Evolutionary conservation across 2,113 vertebrate species (phyloP).

Genomic region (Stigmatopora argus): DNA sequence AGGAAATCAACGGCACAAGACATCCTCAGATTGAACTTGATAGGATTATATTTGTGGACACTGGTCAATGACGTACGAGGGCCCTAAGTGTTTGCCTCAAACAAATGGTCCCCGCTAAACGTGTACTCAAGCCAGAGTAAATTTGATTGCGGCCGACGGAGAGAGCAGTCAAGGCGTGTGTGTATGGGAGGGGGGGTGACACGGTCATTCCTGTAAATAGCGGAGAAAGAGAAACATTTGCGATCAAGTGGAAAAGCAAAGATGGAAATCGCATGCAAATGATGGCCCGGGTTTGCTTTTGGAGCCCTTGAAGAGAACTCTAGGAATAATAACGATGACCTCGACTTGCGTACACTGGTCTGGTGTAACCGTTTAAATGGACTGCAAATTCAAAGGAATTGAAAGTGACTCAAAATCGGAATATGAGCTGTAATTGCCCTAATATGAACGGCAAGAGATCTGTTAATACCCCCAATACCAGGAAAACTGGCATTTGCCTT

Average conservation of each 20-base stretch:
- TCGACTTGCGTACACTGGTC: slow-evolving; percentile 6
- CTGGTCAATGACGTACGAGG: slow-evolving; percentile 68
- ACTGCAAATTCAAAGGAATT: too few species aligned
- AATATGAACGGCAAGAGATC: too few species aligned
- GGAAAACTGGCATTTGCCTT: too few species aligned
- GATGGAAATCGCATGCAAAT: slow-evolving; percentile 70
- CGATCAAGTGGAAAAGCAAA: slow-evolving; percentile 68
- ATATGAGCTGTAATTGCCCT: too few species aligned
- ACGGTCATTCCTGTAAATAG: slow-evolving; percentile 67
- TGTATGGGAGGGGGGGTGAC: slow-evolving; percentile 43
- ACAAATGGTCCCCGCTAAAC: slow-evolving; percentile 71
- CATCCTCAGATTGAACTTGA: slow-evolving; percentile 67
- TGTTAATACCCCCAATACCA: too few species aligned
- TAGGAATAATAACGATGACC: slow-evolving; percentile 43
- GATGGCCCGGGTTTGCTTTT: slow-evolving; percentile 62
- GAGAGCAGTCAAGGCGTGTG: slow-evolving; percentile 40
- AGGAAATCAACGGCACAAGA: slow-evolving; percentile 43
- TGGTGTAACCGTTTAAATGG: not conserved
- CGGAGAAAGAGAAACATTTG: slow-evolving; percentile 71
- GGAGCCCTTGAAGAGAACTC: slow-evolving; percentile 60
- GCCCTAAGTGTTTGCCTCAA: slow-evolving; percentile 69
- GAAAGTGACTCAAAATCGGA: too few species aligned
- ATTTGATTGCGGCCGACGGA: slow-evolving; percentile 68
- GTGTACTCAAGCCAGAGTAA: slow-evolving; percentile 73
- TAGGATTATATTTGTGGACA: slow-evolving; percentile 68